Base-by-base conservation (phyloP, 2,113 vertebrate species). In the Blennius ocellaris region DNA sequence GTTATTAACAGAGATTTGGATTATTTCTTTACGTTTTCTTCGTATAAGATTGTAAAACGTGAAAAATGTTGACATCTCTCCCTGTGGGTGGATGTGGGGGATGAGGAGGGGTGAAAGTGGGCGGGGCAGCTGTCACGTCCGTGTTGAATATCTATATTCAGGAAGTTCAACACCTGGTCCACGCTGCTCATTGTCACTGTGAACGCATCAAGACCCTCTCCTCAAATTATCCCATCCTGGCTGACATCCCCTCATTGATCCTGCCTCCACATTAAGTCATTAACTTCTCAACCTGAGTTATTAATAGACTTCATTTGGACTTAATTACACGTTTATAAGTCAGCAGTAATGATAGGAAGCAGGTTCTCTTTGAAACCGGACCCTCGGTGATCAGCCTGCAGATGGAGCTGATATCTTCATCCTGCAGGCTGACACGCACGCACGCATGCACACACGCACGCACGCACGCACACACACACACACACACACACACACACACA, bases 141-240 rank as follows among this genome's bases (percentile, higher is more conserved):
- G 85, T 58, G 83, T 90, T 89, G 93, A 94, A 95, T 93, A 91
- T 95, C 93, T 96, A 90, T 96, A 93, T 95, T 93, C 94, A 95
- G 95, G 95, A 95, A 95, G 91, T 78, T 78, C 87, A 94, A 96
- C 96, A 97, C 94, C 97, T 97, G 97, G 94, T 95, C 73, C 59
- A 16, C 61, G 84, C 83, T 83, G 74, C 60, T 90, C 90, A 90
- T 78, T 49, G 63, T 64, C 87, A 84, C 86, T 67, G 92, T 89
- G 90, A 87, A 92, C 70, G 87, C 75, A 81, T 83, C 85, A 92
- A 40, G 54, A 8, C 93, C 86, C 90, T 93, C 88, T 89, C 83
- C 90, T 83, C 76, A 89, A 89, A 89, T 90, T 75, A 90, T 93
- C 93, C 95, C 87, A 91, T 96, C 95, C 95, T 95, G 90, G 93